Conservation (phyloP, 2,113 vertebrate genomes). For the Actenoides hombroni region DNA sequence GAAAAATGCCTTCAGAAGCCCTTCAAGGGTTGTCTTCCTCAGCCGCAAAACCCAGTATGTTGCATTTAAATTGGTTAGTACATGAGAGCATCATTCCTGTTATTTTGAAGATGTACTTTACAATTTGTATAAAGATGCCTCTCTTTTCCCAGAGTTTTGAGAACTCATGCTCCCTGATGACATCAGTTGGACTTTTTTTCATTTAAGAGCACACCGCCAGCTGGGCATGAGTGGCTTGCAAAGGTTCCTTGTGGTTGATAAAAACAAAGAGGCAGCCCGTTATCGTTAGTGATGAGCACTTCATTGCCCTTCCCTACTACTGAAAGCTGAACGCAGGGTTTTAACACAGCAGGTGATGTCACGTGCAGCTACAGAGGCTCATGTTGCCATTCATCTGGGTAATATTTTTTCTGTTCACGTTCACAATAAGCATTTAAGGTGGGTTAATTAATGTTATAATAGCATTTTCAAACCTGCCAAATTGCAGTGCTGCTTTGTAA, state of each 20-base stretch:
- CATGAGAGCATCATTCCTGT: not conserved
- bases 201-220: not conserved
- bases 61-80: not conserved
- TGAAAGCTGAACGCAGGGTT: not conserved
- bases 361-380: not conserved
- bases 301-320: not conserved
- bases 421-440: not conserved
- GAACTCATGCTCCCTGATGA: fast-evolving
- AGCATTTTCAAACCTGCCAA: not conserved
- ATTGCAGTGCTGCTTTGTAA: not conserved
- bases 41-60: fast-evolving
- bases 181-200: not conserved
- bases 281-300: not conserved
- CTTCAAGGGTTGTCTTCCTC: not conserved
- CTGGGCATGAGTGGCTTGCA: not conserved
- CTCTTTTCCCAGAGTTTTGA: not conserved
- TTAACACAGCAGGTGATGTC: fast-evolving
- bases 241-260: not conserved
- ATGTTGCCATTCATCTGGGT: fast-evolving
- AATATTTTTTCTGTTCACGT: not conserved
- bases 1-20: not conserved
- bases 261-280: not conserved
- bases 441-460: not conserved
- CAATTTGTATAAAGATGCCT: not conserved
- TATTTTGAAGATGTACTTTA: not conserved